Base-by-base conservation (phyloP, 2,888 invertebrate genomes). In the Heteromurus nitidus region DNA sequence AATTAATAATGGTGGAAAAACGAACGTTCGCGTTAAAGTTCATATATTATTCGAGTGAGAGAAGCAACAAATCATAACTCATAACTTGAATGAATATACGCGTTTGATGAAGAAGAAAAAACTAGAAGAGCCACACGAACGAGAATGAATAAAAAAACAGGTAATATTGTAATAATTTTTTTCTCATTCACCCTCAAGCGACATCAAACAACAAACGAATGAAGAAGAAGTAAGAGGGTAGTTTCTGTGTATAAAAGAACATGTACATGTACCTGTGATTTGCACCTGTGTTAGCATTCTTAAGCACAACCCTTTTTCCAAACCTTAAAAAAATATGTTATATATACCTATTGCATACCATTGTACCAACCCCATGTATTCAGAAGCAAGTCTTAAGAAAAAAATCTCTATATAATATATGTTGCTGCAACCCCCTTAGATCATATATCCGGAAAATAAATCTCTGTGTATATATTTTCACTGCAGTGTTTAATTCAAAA, bases 111-210 rank as follows among this genome's bases (percentile, higher is more conserved):
- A 9, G 36, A 36, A 36, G 5, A 36, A 13, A 36, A 36, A 13
- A 36, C 7, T 9, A 36, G 36, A 5, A 36, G 5, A 36, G 5
- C 36, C 36, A 36, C 36, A 36, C 36, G 36, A 36, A 13, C 36
- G 36, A 36, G 36, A 9, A 36, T 36, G 13, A 9, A 9, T 36
- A 36, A 36, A 36, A 36, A 36, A 36, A 36, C 36, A 13, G 13
- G 13, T 36, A 36, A 36, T 13, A 16, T n/a, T 47, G 47, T 11
- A n/a, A 9, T 16, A n/a, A 22, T 7, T 13, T 53, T 53, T 53
- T 53, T 53, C 13, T n/a, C n/a, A n/a, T n/a, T n/a, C 60, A 60
- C 60, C 60, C 60, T n/a, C 16, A 60, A 60, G 60, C 60, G 30
- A 60, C 60, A 60, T 26, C n/a, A 9, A 28, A 28, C n/a, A 60